phyloP scores from a whole-genome alignment of 2,797 vertebrate species.

The Micrastur ruficollis region DNA sequence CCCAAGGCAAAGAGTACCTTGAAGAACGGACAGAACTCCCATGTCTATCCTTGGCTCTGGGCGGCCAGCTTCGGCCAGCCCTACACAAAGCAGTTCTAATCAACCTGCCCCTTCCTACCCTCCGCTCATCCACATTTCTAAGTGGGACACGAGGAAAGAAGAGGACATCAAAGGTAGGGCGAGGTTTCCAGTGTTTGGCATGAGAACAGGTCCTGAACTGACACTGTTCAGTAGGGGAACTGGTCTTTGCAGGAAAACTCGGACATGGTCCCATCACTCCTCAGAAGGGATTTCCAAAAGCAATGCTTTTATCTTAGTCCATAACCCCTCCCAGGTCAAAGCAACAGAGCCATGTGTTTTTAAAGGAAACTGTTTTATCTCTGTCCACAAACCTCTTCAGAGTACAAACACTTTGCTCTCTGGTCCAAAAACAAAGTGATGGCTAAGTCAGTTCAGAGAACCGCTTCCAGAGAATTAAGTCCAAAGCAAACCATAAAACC shows the following conservation, averaged over 20 bases:
- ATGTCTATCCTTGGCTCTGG: background rate
- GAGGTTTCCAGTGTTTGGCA: background rate
- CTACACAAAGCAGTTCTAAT: accelerated
- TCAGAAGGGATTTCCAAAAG: background rate
- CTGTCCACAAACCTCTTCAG: conserved; percentile 40
- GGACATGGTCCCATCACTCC: background rate
- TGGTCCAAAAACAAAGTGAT: background rate
- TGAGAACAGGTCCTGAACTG: background rate
- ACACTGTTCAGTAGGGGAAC: background rate
- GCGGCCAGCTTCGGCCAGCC: background rate
- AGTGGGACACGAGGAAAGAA: background rate
- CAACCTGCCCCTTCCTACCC: background rate
- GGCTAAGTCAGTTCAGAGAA: background rate
- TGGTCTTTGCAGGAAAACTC: background rate
- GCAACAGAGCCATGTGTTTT: background rate
- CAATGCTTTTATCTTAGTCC: conserved; percentile 16
- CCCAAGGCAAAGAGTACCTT: background rate
- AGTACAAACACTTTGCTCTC: conserved; percentile 16
- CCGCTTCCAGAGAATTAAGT: background rate
- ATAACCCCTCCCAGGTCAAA: conserved; percentile 41
- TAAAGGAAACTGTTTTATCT: conserved; percentile 54
- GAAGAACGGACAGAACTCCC: background rate
- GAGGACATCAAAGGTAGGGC: background rate
- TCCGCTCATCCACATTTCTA: background rate
- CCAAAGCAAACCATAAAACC: conserved; percentile 23